Evolutionary conservation across 2,113 vertebrate genomes (phyloP).

Genomic region (Sinosuthora webbiana): DNA sequence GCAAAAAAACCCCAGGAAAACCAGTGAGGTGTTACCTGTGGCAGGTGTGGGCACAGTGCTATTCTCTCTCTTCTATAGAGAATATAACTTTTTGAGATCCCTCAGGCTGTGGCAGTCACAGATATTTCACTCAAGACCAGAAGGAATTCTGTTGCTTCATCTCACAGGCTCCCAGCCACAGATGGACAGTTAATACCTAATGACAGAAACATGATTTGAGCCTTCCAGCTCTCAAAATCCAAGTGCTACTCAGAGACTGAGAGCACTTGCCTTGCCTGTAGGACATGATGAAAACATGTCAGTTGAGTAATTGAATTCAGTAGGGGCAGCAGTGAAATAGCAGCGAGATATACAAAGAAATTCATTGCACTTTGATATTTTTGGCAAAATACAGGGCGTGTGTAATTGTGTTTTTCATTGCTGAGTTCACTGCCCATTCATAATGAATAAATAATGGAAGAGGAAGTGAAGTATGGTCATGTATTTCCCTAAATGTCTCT

Average conservation of each 20-base stretch:
- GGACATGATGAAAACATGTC: background rate
- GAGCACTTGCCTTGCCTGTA: background rate
- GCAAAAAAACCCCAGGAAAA: background rate
- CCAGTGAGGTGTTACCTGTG: background rate
- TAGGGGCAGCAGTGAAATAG: background rate
- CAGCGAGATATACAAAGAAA: background rate
- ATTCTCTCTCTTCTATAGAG: background rate
- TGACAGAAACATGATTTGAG: background rate
- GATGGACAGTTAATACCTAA: background rate
- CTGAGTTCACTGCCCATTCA: background rate
- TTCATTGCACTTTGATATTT: background rate
- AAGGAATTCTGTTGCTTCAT: background rate
- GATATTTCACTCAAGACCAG: background rate
- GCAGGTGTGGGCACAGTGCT: background rate
- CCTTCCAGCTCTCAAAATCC: background rate
- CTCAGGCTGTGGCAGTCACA: background rate
- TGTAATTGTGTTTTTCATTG: background rate
- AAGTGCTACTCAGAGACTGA: background rate
- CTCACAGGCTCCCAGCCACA: background rate
- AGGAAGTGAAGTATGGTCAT: background rate
- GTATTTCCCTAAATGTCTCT: background rate
- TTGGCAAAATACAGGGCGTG: background rate
- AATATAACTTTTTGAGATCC: background rate
- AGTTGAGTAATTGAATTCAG: background rate
- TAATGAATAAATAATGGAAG: background rate